phyloP scores from a whole-genome alignment of 2,888 invertebrate genomes.

The Noctua fimbriata region DNA sequence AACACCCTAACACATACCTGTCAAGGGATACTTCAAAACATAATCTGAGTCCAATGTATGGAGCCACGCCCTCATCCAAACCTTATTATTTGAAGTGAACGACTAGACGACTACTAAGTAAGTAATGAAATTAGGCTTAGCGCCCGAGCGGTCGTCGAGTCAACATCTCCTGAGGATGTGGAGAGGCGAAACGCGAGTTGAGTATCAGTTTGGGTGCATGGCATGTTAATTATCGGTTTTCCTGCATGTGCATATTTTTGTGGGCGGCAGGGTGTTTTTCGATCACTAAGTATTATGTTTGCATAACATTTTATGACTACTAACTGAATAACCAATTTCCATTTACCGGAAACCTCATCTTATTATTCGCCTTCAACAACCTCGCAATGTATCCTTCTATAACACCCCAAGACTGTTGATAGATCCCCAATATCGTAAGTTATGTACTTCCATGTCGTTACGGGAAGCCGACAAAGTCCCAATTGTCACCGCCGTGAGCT shows the following conservation, averaged over 20 bases:
- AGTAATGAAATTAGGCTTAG: too few relatives aligned
- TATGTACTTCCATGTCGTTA: conserved; percentile 17
- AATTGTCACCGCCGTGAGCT: conserved; percentile 42
- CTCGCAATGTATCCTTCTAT: neutral
- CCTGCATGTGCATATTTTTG: too few relatives aligned
- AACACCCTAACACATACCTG: too few relatives aligned
- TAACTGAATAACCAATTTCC: neutral
- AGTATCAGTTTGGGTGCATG: neutral
- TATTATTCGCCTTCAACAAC: neutral
- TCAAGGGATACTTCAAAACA: too few relatives aligned
- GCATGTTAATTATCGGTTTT: too few relatives aligned
- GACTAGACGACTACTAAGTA: too few relatives aligned
- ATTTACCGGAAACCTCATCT: neutral
- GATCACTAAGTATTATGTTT: neutral
- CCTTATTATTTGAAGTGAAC: too few relatives aligned
- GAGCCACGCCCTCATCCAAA: too few relatives aligned
- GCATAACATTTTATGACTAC: neutral
- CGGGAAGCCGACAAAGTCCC: conserved; percentile 40
- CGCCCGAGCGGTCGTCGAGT: too few relatives aligned
- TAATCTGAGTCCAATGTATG: too few relatives aligned
- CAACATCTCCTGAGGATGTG: too few relatives aligned
- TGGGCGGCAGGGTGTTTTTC: neutral
- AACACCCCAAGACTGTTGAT: neutral
- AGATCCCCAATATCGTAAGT: conserved; percentile 40
- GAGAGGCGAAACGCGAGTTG: neutral